A percentile compares a stretch with the other conserved stretches of the same genome.
Conservation (phyloP, 2,888 invertebrate genomes). For the Spilarctia lutea region DNA sequence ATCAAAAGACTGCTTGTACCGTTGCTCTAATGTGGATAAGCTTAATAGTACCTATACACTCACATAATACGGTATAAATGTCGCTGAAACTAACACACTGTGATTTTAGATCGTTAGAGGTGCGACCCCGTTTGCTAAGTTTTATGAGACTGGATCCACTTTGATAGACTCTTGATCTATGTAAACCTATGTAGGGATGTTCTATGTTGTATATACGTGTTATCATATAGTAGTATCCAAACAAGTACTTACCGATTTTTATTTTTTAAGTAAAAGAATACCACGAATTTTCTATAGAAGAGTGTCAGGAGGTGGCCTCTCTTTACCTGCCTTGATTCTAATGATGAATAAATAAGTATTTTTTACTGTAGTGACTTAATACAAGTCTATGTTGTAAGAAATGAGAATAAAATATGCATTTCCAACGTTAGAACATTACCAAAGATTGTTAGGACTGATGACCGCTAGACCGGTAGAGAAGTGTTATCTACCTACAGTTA, state of each 20-base stretch:
- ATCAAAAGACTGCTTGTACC: neutral
- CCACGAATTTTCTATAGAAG: neutral
- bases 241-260: neutral
- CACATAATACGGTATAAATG: conserved; percentile 46
- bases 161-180: conserved; percentile 29
- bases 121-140: conserved; percentile 31
- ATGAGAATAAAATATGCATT: neutral
- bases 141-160: conserved; percentile 35
- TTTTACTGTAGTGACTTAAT: neutral
- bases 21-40: conserved; percentile 11
- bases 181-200: conserved; percentile 3
- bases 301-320: neutral
- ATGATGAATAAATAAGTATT: neutral
- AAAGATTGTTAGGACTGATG: neutral
- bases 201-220: conserved; percentile 1
- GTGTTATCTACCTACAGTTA: neutral
- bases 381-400: neutral
- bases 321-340: neutral
- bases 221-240: conserved; percentile 5
- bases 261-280: neutral
- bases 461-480: neutral
- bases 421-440: neutral
- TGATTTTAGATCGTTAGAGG: conserved; percentile 50
- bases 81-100: conserved; percentile 46
- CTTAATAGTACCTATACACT: conserved; percentile 16